A percentile compares a stretch with the other conserved stretches of the same genome.
Conservation (phyloP, 2,888 invertebrate genomes). For the Melanotus villosus region DNA sequence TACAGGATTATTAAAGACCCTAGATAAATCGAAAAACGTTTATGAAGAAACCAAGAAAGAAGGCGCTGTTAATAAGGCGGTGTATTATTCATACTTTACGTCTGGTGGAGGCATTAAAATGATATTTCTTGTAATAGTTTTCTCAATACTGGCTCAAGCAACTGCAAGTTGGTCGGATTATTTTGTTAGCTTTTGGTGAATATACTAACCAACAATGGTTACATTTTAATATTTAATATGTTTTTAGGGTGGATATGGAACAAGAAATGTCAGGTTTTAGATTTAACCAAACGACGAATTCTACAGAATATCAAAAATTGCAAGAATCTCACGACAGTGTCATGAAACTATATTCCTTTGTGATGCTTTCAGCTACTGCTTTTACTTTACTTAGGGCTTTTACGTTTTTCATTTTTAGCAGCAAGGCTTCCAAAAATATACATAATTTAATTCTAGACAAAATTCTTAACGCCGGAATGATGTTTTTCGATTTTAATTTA, state of each 20-base stretch:
- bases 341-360: slow-evolving; percentile 56
- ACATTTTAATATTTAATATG: neutral
- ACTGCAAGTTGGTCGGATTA: slow-evolving; percentile 53
- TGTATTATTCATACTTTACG: slow-evolving; percentile 56
- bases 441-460: slow-evolving; percentile 50
- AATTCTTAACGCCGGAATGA: slow-evolving; percentile 52
- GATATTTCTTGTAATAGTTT: slow-evolving; percentile 46
- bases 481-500: slow-evolving; percentile 52
- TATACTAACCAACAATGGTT: neutral
- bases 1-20: slow-evolving; percentile 7
- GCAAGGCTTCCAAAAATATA: slow-evolving; percentile 54
- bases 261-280: slow-evolving; percentile 41
- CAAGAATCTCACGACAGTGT: slow-evolving; percentile 34
- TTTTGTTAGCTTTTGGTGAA: slow-evolving; percentile 50
- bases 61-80: slow-evolving; percentile 52
- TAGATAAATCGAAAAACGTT: slow-evolving; percentile 1
- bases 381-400: slow-evolving; percentile 51
- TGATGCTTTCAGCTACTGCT: slow-evolving; percentile 49
- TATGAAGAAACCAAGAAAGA: slow-evolving; percentile 54
- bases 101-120: slow-evolving; percentile 54
- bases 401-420: slow-evolving; percentile 54
- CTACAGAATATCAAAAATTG: slow-evolving; percentile 35
- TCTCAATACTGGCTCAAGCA: slow-evolving; percentile 51
- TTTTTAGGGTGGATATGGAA: slow-evolving; percentile 50
- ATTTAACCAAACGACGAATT: slow-evolving; percentile 39